A percentile compares a stretch with the other conserved stretches of the same genome.
These are phyloP conservation scores for Linnaemya tessellans DNA, from an alignment of 2,888 invertebrate species.

Conservation along the genomic window DNA sequence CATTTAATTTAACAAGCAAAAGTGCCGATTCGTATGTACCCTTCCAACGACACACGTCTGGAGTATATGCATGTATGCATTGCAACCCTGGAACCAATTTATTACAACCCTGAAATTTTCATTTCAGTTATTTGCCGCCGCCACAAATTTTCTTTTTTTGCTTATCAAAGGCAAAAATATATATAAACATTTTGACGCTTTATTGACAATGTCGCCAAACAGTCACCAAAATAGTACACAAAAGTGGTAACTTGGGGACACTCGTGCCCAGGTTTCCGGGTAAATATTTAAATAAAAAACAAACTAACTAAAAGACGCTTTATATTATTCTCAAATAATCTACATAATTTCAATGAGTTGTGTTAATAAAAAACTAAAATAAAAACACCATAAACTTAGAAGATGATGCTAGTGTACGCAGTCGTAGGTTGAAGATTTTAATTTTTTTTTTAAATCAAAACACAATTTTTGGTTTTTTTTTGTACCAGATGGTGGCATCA, in stretches of 20 bases:
- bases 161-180: too few relatives aligned
- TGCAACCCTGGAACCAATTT: too few relatives aligned
- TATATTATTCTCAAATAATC: conserved; percentile 8
- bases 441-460: neutral
- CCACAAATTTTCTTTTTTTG: too few relatives aligned
- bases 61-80: too few relatives aligned
- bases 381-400: neutral
- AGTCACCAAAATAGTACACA: too few relatives aligned
- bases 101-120: too few relatives aligned
- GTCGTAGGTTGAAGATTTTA: neutral
- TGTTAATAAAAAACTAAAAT: conserved; percentile 4
- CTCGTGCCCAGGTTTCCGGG: too few relatives aligned
- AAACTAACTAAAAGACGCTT: neutral
- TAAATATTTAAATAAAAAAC: too few relatives aligned
- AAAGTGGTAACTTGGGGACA: too few relatives aligned
- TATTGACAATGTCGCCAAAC: too few relatives aligned
- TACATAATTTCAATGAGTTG: conserved; percentile 27
- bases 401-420: neutral
- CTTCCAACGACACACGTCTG: neutral
- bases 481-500: conserved; percentile 22
- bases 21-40: neutral
- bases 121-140: too few relatives aligned
- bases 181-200: too few relatives aligned
- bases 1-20: neutral
- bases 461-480: neutral